These are phyloP conservation scores for Tetramorium parvispinum DNA, from an alignment of 1,140 invertebrate species.

Conservation along the genomic window DNA sequence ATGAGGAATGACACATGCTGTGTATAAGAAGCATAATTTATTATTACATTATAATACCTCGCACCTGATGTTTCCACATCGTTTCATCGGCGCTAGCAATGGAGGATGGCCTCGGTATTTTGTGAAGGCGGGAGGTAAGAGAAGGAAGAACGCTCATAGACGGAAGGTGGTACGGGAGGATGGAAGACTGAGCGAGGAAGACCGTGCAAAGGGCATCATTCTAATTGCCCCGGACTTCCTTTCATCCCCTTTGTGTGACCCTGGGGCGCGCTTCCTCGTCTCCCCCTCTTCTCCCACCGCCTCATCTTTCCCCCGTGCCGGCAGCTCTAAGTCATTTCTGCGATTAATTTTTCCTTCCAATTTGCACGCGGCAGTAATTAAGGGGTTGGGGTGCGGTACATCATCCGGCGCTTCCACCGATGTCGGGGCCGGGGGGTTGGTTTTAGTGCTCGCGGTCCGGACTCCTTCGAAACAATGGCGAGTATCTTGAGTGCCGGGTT, in stretches of 20 bases:
- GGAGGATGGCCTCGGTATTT: slow-evolving; percentile 50
- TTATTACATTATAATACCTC: slow-evolving; percentile 51
- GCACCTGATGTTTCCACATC: slow-evolving; percentile 55
- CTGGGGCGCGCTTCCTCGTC: slow-evolving; percentile 81
- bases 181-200: slow-evolving; percentile 77
- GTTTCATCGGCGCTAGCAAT: slow-evolving; percentile 45
- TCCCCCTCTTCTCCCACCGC: slow-evolving; percentile 68
- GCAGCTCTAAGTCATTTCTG: slow-evolving; percentile 86
- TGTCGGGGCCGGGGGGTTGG: slow-evolving; percentile 74
- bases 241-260: slow-evolving; percentile 85
- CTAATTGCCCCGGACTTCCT: slow-evolving; percentile 86
- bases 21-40: slow-evolving; percentile 39
- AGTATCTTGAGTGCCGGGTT: slow-evolving; percentile 74
- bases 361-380: slow-evolving; percentile 87
- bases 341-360: slow-evolving; percentile 87
- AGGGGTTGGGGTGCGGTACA: slow-evolving; percentile 84
- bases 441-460: slow-evolving; percentile 70
- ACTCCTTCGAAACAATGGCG: slow-evolving; percentile 83
- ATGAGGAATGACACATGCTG: neutral
- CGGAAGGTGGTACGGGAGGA: slow-evolving; percentile 43
- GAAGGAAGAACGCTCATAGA: slow-evolving; percentile 56
- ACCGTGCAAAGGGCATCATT: slow-evolving; percentile 85
- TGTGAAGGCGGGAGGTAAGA: slow-evolving; percentile 30
- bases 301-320: slow-evolving; percentile 63
- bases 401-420: slow-evolving; percentile 81